Evolutionary conservation across 1,140 invertebrate genomes (phyloP).

Genomic region (Orussus abietinus): DNA sequence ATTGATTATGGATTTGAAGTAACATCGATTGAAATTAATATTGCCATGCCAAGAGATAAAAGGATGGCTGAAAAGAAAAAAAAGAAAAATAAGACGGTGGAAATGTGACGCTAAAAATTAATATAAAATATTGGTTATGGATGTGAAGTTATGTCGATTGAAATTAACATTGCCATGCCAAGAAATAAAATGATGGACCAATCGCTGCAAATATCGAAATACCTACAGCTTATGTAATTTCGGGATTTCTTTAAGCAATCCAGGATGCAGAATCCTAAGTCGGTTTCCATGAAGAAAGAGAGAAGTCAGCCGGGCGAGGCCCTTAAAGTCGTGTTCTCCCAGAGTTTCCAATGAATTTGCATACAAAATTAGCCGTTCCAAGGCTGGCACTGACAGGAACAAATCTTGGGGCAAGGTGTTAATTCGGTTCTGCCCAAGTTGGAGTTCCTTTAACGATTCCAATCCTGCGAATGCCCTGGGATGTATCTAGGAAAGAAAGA

Average conservation of each 20-base stretch:
- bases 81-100: too few relatives aligned
- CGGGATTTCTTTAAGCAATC: slow-evolving; percentile 50
- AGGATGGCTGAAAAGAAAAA: too few relatives aligned
- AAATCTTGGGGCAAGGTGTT: slow-evolving; percentile 50
- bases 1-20: too few relatives aligned
- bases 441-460: slow-evolving; percentile 54
- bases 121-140: too few relatives aligned
- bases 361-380: slow-evolving; percentile 61
- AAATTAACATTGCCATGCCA: too few relatives aligned
- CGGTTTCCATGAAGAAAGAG: slow-evolving; percentile 64
- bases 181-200: too few relatives aligned
- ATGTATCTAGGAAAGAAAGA: slow-evolving; percentile 38
- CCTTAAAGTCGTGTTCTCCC: slow-evolving; percentile 53
- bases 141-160: too few relatives aligned
- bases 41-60: too few relatives aligned
- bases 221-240: slow-evolving; percentile 43
- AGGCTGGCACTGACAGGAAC: slow-evolving; percentile 46
- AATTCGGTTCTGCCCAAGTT: slow-evolving; percentile 59
- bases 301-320: slow-evolving; percentile 56
- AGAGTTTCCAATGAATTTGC: slow-evolving; percentile 58
- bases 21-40: too few relatives aligned
- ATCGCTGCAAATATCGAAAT: neutral
- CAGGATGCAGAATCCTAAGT: slow-evolving; percentile 51
- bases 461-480: slow-evolving; percentile 53
- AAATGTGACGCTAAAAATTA: too few relatives aligned